Base-by-base conservation (phyloP, 2,888 invertebrate genomes). In the Dasysyrphus albostriatus region DNA sequence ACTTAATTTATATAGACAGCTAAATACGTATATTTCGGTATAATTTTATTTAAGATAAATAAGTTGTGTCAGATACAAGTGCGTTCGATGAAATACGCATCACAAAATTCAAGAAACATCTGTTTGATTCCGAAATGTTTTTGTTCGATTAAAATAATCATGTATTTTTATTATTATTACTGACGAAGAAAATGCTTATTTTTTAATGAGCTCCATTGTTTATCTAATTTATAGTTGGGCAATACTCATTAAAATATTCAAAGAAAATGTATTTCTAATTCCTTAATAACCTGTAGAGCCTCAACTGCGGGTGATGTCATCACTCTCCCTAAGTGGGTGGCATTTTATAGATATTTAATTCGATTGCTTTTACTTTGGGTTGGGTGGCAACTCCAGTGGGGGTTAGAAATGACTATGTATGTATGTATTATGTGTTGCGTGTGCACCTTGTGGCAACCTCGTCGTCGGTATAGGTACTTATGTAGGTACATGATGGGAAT, bases 291-390 rank as follows among this genome's bases (percentile, higher is more conserved):
- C 69, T 54, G 69, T 69, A 39, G 69, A 69, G 51, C 47, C 47
- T 51, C 19, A 0, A 8, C 5, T 37, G n/a, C n/a, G 34, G 5
- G 65, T 67, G 67, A 67, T 67, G 51, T 51, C 51, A 37, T 39
- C 51, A 49, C 67, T 67, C 49, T 51, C 39, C 24, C 39, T 29
- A 54, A 16, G 37, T 54, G 69, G 54, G 69, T 69, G 69, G 69
- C 54, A 69, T 69, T 39, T 47, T 69, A 67, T 67, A 67, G 69
- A 51, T 69, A 69, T 69, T 69, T 69, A 69, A 69, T 69, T 69
- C 54, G 69, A 69, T 69, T 69, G 54, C 69, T 67, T 67, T 16
- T 67, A 19, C 67, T 29, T 29, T n/a, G 54, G 24, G 34, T 32
- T 24, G 24, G 24, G 24, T 24, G 3, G 54, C 7, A 14, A 54